Evolutionary conservation across 2,797 vertebrate genomes (phyloP), one percentile per base, ranked within the genome.

Genomic region (Apodemus agrarius): DNA sequence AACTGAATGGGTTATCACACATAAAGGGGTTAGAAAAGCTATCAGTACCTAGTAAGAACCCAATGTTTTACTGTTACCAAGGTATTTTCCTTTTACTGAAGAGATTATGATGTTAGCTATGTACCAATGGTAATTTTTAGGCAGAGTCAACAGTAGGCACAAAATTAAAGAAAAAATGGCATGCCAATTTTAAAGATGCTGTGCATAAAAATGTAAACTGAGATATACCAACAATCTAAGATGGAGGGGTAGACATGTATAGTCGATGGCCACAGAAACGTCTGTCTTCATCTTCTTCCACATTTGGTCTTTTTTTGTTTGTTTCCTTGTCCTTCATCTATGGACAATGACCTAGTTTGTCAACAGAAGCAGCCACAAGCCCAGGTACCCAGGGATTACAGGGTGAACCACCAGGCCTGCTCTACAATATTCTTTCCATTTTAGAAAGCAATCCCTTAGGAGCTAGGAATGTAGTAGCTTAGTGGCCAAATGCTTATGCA

Each of bases 401-500:
- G 34, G n/a, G 6, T 43, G 59, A 95, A 34, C 31, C 46, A 69
- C 31, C 11, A 69, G 34, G 37, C 21, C 72, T 21, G 40, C 22
- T 59, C 57, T 40, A 21, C 43, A 49, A 16, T 31, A 67, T 46
- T 54, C 19, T 80, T 89, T 90, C 19, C 63, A 12, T 84, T 91
- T 95, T 91, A 69, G 52, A 11, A 96, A 86, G 91, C 43, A 89
- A 93, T 43, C 29, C 79, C 63, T 88, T 89, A 65, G 19, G 19
- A 61, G 40, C 6, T 11, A 43, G 29, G 31, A 43, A 11, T 76
- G 40, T 61, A 61, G 54, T 61, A 21, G 12, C 7, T 78, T 76
- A 34, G 12, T 63, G 12, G 29, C 16, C 76, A 29, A 78, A 61
- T n/a, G 1, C 10, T 59, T 76, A 13, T 24, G 19, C 3, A 11